phyloP scores from a whole-genome alignment of 2,113 vertebrate genomes.

The Grammomys dolichurus region DNA sequence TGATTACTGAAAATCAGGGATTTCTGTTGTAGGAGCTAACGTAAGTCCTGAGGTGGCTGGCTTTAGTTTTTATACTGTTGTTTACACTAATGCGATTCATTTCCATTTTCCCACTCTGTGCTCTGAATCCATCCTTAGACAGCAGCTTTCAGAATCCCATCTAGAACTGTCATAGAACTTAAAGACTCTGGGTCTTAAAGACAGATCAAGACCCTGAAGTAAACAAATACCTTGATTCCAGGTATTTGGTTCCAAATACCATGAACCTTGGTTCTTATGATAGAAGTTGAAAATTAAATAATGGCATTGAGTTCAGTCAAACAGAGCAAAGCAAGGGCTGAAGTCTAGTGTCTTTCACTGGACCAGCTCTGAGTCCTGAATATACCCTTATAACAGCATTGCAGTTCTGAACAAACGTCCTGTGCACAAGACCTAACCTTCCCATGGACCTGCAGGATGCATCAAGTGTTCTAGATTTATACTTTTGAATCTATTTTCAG shows the following conservation, averaged over 20 bases:
- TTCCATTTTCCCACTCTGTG: conserved; percentile 76
- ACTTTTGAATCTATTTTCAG: conserved; percentile 60
- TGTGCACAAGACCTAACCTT: conserved; percentile 55
- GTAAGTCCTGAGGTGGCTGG: conserved; percentile 44
- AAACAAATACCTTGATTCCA: conserved; percentile 80
- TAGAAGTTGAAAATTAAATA: conserved; percentile 85
- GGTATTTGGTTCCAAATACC: too few relatives aligned
- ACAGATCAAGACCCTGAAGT: conserved; percentile 75
- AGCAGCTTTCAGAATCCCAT: conserved; percentile 79
- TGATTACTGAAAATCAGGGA: conserved; percentile 67
- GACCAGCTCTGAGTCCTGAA: conserved; percentile 82
- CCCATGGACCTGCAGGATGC: conserved; percentile 70
- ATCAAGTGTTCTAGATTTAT: conserved; percentile 77
- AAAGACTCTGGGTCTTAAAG: conserved; percentile 72
- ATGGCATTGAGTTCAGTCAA: conserved; percentile 80
- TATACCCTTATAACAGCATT: conserved; percentile 79
- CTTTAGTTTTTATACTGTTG: conserved; percentile 36
- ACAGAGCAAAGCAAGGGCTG: conserved; percentile 82
- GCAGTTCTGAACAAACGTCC: conserved; percentile 59
- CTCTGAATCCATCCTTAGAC: conserved; percentile 71
- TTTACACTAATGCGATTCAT: conserved; percentile 73
- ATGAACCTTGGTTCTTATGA: conserved; percentile 64
- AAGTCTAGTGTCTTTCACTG: conserved; percentile 84
- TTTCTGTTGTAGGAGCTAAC: not conserved
- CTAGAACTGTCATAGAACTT: conserved; percentile 55